These are phyloP conservation scores for Lepus timidus DNA, from an alignment of 2,113 vertebrate species.

Conservation along the genomic window DNA sequence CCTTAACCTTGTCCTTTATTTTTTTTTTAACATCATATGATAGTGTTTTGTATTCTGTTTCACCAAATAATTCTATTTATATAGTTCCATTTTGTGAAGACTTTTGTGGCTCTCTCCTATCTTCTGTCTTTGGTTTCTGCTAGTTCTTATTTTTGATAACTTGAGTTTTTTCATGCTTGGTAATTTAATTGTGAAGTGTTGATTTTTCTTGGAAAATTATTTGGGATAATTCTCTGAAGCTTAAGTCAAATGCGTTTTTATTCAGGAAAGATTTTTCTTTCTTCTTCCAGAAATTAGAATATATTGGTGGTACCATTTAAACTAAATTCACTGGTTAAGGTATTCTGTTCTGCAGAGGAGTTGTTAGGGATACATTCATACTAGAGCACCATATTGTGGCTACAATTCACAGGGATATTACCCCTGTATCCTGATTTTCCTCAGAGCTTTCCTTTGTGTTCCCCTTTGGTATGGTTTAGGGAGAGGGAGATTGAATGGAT, in stretches of 20 bases:
- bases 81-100: neutral
- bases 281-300: neutral
- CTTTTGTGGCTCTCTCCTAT: neutral
- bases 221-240: neutral
- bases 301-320: neutral
- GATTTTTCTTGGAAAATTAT: neutral
- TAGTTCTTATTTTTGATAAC: neutral
- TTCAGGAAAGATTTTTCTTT: neutral
- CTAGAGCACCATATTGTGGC: neutral
- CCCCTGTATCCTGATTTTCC: neutral
- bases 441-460: neutral
- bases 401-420: neutral
- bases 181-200: neutral
- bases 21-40: neutral
- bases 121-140: neutral
- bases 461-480: neutral
- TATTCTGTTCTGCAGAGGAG: neutral
- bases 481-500: neutral
- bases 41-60: constrained; percentile 1
- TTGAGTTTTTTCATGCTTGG: neutral
- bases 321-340: neutral
- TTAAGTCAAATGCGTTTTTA: neutral
- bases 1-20: neutral
- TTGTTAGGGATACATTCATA: neutral
- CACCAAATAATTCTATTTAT: neutral